A percentile compares a stretch with the other conserved stretches of the same genome.
phyloP scores from a whole-genome alignment of 2,888 invertebrate species.

The Thera obeliscata region DNA sequence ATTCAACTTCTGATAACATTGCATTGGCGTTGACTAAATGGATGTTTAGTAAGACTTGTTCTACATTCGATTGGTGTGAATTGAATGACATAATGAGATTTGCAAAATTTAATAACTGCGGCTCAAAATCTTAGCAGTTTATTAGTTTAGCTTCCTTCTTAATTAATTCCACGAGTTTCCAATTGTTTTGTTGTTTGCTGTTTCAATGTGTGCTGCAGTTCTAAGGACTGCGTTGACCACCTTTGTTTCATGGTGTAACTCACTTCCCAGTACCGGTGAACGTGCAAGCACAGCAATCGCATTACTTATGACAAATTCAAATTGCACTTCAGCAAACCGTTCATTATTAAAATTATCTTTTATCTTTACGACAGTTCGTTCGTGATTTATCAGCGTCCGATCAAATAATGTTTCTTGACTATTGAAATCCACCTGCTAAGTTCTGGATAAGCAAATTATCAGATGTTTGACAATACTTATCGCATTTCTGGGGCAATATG shows the following conservation, averaged over 20 bases:
- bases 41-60: neutral
- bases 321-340: slow-evolving; percentile 18
- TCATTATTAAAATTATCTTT: slow-evolving; percentile 9
- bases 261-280: slow-evolving; percentile 12
- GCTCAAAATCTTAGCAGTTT: neutral
- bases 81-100: no score
- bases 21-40: neutral
- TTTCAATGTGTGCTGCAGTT: neutral
- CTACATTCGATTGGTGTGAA: neutral
- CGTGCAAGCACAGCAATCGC: slow-evolving; percentile 26
- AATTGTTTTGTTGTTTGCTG: no score
- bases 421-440: slow-evolving; percentile 30
- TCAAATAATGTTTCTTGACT: slow-evolving; percentile 33
- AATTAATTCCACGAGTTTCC: no score
- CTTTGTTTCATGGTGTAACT: slow-evolving; percentile 17
- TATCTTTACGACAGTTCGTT: slow-evolving; percentile 35
- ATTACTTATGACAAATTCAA: slow-evolving; percentile 15
- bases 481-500: slow-evolving; percentile 61
- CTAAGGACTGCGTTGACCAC: slow-evolving; percentile 12
- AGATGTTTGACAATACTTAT: slow-evolving; percentile 44
- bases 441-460: slow-evolving; percentile 31
- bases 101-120: neutral
- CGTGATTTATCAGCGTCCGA: slow-evolving; percentile 38
- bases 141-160: no score
- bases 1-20: slow-evolving; percentile 11